Conservation (phyloP, 2,888 invertebrate genomes). For the Eulithis prunata region DNA sequence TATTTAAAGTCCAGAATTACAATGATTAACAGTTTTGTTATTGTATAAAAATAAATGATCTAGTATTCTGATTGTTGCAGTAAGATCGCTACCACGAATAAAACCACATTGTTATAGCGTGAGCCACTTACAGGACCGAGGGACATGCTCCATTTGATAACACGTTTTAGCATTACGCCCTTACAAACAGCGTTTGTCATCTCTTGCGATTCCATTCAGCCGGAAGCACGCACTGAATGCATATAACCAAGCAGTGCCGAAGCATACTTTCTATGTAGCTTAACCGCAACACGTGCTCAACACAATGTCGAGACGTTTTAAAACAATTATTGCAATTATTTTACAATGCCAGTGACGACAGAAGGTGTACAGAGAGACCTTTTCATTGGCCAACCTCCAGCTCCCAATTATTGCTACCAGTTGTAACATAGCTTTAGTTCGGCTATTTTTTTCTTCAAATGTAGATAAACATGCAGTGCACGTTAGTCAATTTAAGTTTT, state of each 20-base stretch:
- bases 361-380: conserved; percentile 10
- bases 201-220: neutral
- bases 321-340: conserved; percentile 21
- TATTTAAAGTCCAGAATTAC: neutral
- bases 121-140: neutral
- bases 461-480: no score
- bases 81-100: neutral
- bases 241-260: neutral
- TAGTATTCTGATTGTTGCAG: neutral
- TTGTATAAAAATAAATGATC: neutral
- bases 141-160: neutral
- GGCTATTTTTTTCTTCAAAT: no score
- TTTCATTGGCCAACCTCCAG: conserved; percentile 1
- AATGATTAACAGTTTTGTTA: neutral
- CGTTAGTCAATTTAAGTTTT: no score
- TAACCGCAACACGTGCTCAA: conserved; percentile 10
- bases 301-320: conserved; percentile 17
- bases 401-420: neutral
- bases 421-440: neutral
- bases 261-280: conserved; percentile 1
- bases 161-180: neutral
- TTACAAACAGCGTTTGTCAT: neutral
- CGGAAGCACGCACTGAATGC: neutral
- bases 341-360: conserved; percentile 14
- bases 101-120: neutral